A percentile compares a stretch with the other conserved stretches of the same genome.
Evolutionary conservation across 35 echinoderm and acorn worm genomes (phyloP).

Genomic region (Patiria miniata): DNA sequence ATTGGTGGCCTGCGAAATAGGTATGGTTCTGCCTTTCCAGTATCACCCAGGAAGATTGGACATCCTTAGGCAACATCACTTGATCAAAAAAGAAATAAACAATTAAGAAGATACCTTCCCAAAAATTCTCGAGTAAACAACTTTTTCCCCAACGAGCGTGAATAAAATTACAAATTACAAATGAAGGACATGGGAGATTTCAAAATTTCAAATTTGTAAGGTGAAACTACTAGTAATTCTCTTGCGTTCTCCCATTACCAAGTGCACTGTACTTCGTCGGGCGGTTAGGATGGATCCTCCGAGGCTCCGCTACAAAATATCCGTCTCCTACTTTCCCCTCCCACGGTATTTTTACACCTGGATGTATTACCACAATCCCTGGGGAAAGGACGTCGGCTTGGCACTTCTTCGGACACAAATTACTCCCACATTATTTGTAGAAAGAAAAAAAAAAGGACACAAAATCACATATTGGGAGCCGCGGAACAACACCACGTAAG

Average conservation of each 20-base stretch:
- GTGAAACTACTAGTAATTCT: background rate
- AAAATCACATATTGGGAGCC: background rate
- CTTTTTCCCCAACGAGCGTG: too few relatives aligned
- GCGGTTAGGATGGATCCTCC: background rate
- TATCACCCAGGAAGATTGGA: too few relatives aligned
- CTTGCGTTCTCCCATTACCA: background rate
- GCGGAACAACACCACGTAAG: background rate
- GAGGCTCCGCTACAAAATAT: too few relatives aligned
- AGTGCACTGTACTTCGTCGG: background rate
- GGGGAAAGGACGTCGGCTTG: background rate
- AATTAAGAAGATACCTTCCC: too few relatives aligned
- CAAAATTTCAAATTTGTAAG: background rate
- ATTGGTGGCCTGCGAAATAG: too few relatives aligned
- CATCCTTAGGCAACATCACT: too few relatives aligned
- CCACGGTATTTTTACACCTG: conserved; percentile 8
- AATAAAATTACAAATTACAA: background rate
- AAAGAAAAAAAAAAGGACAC: background rate
- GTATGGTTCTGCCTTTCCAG: too few relatives aligned
- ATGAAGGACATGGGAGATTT: background rate
- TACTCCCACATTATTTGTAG: background rate
- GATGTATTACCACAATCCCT: background rate
- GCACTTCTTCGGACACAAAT: background rate
- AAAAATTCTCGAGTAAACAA: too few relatives aligned
- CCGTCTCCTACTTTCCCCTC: background rate
- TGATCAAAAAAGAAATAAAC: too few relatives aligned